Evolutionary conservation across 2,797 vertebrate species (phyloP).

Genomic region (Periparus ater): DNA sequence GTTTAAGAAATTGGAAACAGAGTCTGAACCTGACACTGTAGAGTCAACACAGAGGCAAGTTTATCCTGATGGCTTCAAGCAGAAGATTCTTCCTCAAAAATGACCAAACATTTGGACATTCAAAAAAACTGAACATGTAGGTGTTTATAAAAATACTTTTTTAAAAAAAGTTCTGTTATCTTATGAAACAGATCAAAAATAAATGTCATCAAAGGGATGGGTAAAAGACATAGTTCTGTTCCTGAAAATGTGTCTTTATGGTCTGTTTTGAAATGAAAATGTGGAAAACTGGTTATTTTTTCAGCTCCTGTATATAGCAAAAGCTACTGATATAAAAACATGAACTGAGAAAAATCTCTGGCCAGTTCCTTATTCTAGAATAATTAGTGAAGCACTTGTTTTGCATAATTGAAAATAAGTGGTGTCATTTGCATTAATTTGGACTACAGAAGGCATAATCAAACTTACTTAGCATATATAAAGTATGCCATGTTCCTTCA

Average conservation of each 20-base stretch:
- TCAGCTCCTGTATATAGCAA: neutral
- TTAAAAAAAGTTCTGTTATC: fast-evolving
- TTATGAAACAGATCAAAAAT: neutral
- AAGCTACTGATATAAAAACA: neutral
- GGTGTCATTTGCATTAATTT: neutral
- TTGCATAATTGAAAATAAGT: neutral
- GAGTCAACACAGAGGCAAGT: neutral
- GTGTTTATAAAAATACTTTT: neutral
- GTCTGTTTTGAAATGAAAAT: neutral
- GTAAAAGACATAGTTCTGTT: neutral
- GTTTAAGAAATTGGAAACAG: neutral
- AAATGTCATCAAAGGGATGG: neutral
- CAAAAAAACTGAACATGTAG: neutral
- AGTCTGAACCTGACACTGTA: neutral
- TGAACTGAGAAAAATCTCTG: neutral
- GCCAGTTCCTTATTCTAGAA: neutral
- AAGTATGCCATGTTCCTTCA: neutral
- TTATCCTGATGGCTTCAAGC: neutral
- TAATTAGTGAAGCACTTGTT: neutral
- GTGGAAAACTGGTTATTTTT: neutral
- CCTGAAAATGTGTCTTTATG: neutral
- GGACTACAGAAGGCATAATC: neutral
- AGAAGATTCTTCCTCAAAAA: neutral
- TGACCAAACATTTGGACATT: neutral
- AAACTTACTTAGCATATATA: neutral